A percentile compares a stretch with the other conserved stretches of the same genome.
phyloP scores from a whole-genome alignment of 2,113 vertebrate species.

The Paradisaea rubra region DNA sequence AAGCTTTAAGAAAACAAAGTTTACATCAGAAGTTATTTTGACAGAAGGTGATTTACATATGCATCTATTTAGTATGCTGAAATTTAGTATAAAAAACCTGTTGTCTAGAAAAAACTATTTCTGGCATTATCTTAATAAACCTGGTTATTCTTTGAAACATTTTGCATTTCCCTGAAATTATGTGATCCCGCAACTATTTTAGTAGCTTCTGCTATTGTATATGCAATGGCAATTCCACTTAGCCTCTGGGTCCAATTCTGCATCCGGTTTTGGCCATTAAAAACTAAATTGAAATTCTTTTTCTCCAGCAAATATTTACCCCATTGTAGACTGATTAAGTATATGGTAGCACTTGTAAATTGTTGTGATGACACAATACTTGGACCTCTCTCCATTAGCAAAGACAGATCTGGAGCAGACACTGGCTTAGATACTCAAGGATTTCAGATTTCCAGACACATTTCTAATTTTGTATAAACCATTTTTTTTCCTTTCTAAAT shows the following conservation, averaged over 20 bases:
- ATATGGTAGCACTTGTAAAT: background rate
- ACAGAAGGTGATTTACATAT: background rate
- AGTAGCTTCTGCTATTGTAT: background rate
- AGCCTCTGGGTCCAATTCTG: background rate
- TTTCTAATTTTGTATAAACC: background rate
- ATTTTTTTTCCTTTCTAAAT: constrained; percentile 8
- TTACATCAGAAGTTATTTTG: background rate
- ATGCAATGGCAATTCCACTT: background rate
- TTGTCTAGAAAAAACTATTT: background rate
- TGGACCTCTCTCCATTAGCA: background rate
- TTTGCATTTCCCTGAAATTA: background rate
- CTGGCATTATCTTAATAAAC: background rate
- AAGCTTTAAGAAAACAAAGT: background rate
- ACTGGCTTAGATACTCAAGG: background rate
- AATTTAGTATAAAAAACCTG: background rate
- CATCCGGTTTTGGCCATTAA: background rate
- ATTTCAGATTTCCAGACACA: constrained; percentile 17
- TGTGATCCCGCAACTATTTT: background rate
- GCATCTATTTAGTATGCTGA: background rate
- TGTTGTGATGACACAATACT: background rate
- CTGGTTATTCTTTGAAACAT: background rate
- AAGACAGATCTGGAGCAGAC: background rate
- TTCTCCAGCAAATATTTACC: background rate
- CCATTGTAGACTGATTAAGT: background rate
- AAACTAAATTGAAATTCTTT: background rate